Percentiles rank a stretch among this genome's conserved stretches.
These are phyloP conservation scores for Teleiodes luculella DNA, from an alignment of 2,888 invertebrate species.

Conservation along the genomic window DNA sequence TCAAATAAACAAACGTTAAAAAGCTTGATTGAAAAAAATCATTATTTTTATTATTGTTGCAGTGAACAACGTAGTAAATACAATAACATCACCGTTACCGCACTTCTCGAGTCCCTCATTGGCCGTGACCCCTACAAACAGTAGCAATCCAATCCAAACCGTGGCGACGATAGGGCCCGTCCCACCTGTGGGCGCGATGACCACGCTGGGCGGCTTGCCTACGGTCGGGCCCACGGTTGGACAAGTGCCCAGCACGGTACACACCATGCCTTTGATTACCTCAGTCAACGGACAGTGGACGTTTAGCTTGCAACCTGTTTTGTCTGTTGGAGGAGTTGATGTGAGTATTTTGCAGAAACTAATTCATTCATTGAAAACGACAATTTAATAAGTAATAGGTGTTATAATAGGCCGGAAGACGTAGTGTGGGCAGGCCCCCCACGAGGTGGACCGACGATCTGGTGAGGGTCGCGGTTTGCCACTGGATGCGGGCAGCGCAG, in stretches of 20 bases:
- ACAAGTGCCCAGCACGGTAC: constrained; percentile 49
- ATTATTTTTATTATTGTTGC: constrained; percentile 22
- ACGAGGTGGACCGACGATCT: too few species aligned
- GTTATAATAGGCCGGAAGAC: too few species aligned
- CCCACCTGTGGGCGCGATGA: background rate
- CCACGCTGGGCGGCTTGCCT: background rate
- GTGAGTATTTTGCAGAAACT: constrained; percentile 37
- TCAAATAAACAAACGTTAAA: too few species aligned
- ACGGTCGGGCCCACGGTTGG: constrained; percentile 31
- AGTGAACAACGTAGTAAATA: constrained; percentile 49
- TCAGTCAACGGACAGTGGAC: constrained; percentile 73
- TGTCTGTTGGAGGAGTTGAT: constrained; percentile 65
- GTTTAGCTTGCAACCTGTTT: constrained; percentile 66
- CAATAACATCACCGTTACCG: constrained; percentile 42
- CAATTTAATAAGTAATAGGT: too few species aligned
- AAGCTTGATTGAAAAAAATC: too few species aligned
- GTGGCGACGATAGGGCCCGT: background rate
- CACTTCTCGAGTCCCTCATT: constrained; percentile 3
- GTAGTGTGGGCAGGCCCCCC: too few species aligned
- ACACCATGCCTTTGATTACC: constrained; percentile 65
- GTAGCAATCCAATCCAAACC: background rate
- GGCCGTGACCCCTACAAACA: background rate
- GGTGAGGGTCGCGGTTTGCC: too few species aligned
- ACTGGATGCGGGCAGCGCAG: too few species aligned
- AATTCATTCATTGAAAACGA: too few species aligned